These are phyloP conservation scores for Donacobius atricapilla DNA, from an alignment of 2,113 vertebrate genomes.

Conservation along the genomic window DNA sequence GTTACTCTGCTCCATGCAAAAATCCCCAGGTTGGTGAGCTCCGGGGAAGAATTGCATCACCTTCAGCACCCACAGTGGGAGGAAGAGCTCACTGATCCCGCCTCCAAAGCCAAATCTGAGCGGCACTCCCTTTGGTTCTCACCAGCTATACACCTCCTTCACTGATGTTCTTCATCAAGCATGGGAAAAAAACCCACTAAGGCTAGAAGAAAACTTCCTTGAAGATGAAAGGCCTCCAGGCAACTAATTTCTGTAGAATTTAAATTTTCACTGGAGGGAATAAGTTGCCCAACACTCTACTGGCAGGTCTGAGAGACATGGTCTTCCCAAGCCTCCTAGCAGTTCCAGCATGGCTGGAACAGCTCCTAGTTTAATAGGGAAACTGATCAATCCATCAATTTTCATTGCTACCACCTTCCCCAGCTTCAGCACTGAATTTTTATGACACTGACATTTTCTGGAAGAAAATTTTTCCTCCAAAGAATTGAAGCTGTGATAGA, in stretches of 20 bases:
- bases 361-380: neutral
- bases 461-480: neutral
- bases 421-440: neutral
- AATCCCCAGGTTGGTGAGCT: neutral
- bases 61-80: neutral
- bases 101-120: neutral
- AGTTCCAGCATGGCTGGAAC: neutral
- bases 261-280: neutral
- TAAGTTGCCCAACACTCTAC: neutral
- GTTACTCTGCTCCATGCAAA: neutral
- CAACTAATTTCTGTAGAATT: constrained; percentile 11
- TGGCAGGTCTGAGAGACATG: neutral
- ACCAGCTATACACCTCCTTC: neutral
- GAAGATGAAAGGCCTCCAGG: neutral
- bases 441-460: neutral
- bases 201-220: neutral
- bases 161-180: neutral
- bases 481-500: neutral
- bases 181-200: neutral
- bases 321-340: neutral
- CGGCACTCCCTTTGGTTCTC: neutral
- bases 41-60: neutral
- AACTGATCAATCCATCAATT: neutral
- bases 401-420: neutral
- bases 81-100: neutral